phyloP scores from a whole-genome alignment of 2,888 invertebrate species.

The Platynereis dumerilii region DNA sequence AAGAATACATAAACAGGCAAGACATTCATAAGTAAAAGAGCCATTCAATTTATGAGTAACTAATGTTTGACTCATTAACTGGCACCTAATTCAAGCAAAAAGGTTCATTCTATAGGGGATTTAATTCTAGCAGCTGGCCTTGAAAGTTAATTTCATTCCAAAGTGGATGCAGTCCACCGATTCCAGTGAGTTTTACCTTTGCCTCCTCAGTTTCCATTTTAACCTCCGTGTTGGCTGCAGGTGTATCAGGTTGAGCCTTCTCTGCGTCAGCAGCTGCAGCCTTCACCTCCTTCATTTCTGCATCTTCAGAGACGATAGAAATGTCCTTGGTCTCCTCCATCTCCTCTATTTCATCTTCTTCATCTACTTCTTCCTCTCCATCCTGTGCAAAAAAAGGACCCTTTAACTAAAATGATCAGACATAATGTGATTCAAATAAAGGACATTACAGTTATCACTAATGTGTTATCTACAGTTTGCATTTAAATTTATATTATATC shows the following conservation, averaged over 20 bases:
- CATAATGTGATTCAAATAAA: no score
- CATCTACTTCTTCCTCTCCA: conserved; percentile 15
- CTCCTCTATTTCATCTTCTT: conserved; percentile 10
- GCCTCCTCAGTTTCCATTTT: conserved; percentile 15
- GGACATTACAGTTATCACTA: no score
- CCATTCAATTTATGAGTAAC: no score
- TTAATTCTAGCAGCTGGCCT: no score
- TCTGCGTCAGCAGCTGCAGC: conserved; percentile 1
- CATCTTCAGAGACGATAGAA: background rate
- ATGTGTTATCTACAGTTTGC: background rate
- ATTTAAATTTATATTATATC: background rate
- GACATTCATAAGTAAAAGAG: no score
- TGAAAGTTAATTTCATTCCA: no score
- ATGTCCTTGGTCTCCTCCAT: background rate
- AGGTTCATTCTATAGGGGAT: no score
- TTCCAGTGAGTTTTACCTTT: no score
- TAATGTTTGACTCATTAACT: background rate
- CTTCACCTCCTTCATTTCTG: background rate
- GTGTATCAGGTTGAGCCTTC: background rate
- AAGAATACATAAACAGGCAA: no score
- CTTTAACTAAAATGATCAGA: background rate
- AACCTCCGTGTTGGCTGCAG: background rate
- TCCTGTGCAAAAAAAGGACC: background rate
- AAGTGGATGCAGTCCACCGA: no score
- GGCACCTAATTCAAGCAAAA: background rate